These are phyloP conservation scores for Lycopodina hypogea DNA, from an alignment of 37 sponge, comb jelly and placozoan species.

Conservation along the genomic window DNA sequence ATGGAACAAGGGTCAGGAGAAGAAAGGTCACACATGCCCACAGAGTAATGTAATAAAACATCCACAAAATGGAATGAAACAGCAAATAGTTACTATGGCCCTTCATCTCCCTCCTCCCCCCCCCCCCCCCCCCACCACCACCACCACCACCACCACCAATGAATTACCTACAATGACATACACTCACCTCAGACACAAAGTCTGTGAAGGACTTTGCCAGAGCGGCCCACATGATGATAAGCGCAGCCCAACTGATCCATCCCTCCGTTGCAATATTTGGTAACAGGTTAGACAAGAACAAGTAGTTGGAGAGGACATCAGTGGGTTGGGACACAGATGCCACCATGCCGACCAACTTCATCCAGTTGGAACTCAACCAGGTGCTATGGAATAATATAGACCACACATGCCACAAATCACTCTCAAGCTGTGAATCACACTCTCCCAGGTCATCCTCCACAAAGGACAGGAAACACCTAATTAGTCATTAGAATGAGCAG, in stretches of 20 bases:
- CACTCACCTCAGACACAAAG: neutral
- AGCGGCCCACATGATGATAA: neutral
- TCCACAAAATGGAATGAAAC: too few relatives aligned
- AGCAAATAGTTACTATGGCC: too few relatives aligned
- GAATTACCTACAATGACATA: neutral
- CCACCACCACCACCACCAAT: neutral
- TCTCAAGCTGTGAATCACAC: too few relatives aligned
- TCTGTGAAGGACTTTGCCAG: neutral
- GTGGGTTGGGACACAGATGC: neutral
- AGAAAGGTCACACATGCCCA: too few relatives aligned
- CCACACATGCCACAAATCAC: too few relatives aligned
- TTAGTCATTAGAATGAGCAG: too few relatives aligned
- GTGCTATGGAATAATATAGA: neutral
- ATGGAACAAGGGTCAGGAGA: too few relatives aligned
- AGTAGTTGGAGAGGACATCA: neutral
- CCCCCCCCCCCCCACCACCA: neutral
- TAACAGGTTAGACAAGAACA: slow-evolving; percentile 3
- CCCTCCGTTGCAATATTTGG: neutral
- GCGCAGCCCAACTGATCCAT: neutral
- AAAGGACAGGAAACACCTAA: too few relatives aligned
- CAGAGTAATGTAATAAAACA: too few relatives aligned
- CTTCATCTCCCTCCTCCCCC: neutral
- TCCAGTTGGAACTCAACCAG: slow-evolving; percentile 19
- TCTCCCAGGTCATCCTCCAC: too few relatives aligned
- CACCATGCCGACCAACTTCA: neutral